phyloP scores from a whole-genome alignment of 2,888 invertebrate genomes.

The Itoplectis maculator region DNA sequence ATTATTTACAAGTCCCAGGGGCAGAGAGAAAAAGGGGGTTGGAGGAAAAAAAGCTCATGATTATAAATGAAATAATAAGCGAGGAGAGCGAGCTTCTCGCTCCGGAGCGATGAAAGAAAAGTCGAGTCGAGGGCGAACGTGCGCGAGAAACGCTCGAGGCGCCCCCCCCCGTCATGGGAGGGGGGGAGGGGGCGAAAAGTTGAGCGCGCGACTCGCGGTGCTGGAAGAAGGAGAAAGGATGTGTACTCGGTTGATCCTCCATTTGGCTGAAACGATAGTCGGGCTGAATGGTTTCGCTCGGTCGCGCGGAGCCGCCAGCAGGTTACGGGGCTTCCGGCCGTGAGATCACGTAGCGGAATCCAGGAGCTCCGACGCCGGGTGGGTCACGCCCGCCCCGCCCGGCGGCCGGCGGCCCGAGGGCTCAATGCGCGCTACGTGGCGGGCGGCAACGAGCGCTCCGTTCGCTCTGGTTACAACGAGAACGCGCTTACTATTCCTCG shows the following conservation, averaged over 20 bases:
- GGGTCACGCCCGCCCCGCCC: neutral
- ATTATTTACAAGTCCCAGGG: constrained; percentile 10
- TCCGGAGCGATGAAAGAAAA: constrained; percentile 3
- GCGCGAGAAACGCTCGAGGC: constrained; percentile 9
- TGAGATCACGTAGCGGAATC: constrained; percentile 58
- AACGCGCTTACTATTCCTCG: constrained; percentile 16
- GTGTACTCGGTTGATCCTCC: constrained; percentile 35
- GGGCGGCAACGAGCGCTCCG: constrained; percentile 55
- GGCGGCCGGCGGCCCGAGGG: neutral
- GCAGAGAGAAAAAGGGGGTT: neutral
- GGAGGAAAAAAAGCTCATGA: constrained; percentile 15
- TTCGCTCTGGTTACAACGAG: neutral
- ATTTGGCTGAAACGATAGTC: constrained; percentile 44
- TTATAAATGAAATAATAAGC: constrained; percentile 19
- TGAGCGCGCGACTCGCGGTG: neutral
- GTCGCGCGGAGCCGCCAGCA: constrained; percentile 5
- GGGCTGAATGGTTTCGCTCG: constrained; percentile 35
- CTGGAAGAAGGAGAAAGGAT: constrained; percentile 29
- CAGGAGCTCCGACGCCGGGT: constrained; percentile 28
- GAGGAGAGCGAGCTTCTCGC: neutral
- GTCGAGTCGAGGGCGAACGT: neutral
- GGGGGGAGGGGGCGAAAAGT: constrained; percentile 39
- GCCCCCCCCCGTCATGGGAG: too few species aligned
- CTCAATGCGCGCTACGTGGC: constrained; percentile 43
- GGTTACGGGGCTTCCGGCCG: constrained; percentile 12